Conservation (phyloP, 2,888 invertebrate species). For the Tenthredo scrophulariae region DNA sequence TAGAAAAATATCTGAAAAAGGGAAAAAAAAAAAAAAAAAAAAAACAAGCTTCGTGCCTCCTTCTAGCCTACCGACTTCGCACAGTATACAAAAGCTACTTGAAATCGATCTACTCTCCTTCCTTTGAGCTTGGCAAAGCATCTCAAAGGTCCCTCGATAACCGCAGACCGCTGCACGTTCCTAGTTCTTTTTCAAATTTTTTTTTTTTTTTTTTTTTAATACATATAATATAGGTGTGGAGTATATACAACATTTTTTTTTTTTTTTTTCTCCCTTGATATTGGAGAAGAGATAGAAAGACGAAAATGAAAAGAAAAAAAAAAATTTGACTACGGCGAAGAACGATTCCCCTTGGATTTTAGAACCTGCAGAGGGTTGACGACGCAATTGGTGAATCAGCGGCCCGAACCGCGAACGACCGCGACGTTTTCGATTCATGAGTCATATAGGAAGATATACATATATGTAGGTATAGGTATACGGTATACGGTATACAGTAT, state of each 20-base stretch:
- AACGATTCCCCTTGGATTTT: not conserved
- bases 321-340: not conserved
- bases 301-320: not conserved
- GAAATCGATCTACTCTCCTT: not conserved
- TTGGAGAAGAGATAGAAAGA: not conserved
- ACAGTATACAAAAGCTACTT: not conserved
- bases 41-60: not conserved
- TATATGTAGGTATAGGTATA: constrained; percentile 1
- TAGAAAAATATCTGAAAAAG: not conserved
- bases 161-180: constrained; percentile 4
- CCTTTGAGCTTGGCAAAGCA: constrained; percentile 4
- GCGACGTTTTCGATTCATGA: constrained; percentile 9
- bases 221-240: no score
- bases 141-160: not conserved
- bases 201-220: not conserved
- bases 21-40: not conserved
- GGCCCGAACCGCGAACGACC: not conserved
- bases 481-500: not conserved
- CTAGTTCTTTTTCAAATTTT: not conserved
- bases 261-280: not conserved
- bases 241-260: not conserved
- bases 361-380: not conserved
- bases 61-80: not conserved
- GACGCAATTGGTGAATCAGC: not conserved
- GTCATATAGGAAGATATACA: not conserved